Base-by-base conservation (phyloP, 2,113 vertebrate species). In the Chloropsis hardwickii region DNA sequence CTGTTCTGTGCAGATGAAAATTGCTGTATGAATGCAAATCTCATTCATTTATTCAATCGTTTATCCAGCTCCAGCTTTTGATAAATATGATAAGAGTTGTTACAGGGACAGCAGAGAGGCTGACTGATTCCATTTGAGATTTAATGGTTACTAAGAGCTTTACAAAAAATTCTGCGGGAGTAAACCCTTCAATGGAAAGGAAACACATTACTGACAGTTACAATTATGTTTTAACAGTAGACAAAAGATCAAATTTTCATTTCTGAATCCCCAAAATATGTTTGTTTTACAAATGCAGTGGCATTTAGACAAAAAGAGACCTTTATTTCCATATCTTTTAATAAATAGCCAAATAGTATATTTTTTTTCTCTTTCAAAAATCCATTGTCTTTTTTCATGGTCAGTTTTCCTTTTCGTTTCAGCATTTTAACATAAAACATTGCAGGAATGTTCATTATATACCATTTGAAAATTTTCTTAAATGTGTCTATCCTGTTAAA, bases 91-190 rank as follows among this genome's bases (percentile, higher is more conserved):
- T 73, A 86, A 89, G 31, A 81, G 33, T 92, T 17, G 1, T 91
- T 65, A 81, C 37, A 20, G 69, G 56, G 44, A 64, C 27, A 86
- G 61, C 66, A 71, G 37, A 89, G 69, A 81, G 54, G 31, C 19
- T 94, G 60, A 70, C 35, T 88, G 83, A 92, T 95, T 90, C 60
- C 20, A 56, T 92, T 86, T 91, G 81, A 76, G 54, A 94, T 92
- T 50, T 79, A 89, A 87, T 71, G 25, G 20, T 72, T 96, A 60
- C 65, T 60, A 71, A 84, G 47, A 74, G 10, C 35, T 76, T 94
- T 37, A 78, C 40, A 15, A 31, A 88, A 90, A 67, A 88, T 95
- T 84, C 69, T 86, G 14, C 16, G 79, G 62, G 14, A 73, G 10
- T 53, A 92, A 93, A n/a, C 3, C 21, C 35, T 86, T 83, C 29